These are phyloP conservation scores for Pangasius larnaudii DNA, from an alignment of 2,797 vertebrate species.

Conservation along the genomic window DNA sequence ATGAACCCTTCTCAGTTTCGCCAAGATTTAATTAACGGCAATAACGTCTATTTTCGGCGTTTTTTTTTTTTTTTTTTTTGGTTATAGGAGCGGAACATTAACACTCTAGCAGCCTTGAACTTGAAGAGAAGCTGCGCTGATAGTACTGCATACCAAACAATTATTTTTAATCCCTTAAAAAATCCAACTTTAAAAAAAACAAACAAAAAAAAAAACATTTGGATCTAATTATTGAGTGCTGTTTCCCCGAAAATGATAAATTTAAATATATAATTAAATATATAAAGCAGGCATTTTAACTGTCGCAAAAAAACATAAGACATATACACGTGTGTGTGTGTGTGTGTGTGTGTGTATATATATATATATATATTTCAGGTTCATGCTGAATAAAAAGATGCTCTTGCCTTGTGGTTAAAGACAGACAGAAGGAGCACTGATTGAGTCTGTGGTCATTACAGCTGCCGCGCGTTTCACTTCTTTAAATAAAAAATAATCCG, in stretches of 20 bases:
- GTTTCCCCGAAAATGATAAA: too few relatives aligned
- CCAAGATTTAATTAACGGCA: background rate
- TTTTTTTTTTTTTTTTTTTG: background rate
- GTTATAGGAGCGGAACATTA: background rate
- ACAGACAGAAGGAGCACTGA: background rate
- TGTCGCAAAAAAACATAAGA: background rate
- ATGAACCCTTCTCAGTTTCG: background rate
- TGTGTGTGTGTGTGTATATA: too few relatives aligned
- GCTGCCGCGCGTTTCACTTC: conserved; percentile 31
- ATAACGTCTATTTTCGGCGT: background rate
- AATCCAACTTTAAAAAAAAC: background rate
- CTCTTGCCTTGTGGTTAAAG: background rate
- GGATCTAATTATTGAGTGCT: background rate
- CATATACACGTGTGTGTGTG: too few relatives aligned
- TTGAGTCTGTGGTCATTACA: conserved; percentile 14
- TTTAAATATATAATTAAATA: too few relatives aligned
- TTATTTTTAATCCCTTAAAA: background rate
- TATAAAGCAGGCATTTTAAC: background rate
- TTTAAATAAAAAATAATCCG: conserved; percentile 37
- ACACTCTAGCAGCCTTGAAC: background rate
- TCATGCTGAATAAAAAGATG: background rate
- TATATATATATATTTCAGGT: background rate
- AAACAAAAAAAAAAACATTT: background rate
- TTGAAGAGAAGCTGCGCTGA: background rate
- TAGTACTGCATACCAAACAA: background rate